Conservation (phyloP, 2,797 vertebrate species). For the Caiman crocodilus region DNA sequence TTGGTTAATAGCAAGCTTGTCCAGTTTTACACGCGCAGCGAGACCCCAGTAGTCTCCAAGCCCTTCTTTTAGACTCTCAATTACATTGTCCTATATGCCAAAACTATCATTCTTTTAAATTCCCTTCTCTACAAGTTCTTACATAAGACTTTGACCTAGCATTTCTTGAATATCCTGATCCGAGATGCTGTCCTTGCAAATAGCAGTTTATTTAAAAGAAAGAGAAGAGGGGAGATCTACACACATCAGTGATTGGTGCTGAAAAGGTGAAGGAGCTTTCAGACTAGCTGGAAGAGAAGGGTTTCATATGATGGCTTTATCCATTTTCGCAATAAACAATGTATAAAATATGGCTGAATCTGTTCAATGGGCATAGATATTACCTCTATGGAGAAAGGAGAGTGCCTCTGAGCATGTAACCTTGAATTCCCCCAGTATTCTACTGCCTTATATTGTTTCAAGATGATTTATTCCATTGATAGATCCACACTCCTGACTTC, state of each 20-base stretch:
- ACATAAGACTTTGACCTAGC: not conserved
- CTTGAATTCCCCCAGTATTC: conserved; percentile 31
- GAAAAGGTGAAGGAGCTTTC: not conserved
- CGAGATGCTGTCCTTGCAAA: not conserved
- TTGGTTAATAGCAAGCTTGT: not conserved
- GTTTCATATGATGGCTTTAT: not conserved
- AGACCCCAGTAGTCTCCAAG: not conserved
- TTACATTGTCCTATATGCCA: not conserved
- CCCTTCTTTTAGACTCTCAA: not conserved
- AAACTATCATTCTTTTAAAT: not conserved
- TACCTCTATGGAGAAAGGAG: conserved; percentile 6
- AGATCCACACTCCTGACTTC: not conserved
- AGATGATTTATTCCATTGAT: conserved; percentile 7
- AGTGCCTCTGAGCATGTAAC: conserved; percentile 18
- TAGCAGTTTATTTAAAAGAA: not conserved
- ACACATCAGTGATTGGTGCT: not conserved
- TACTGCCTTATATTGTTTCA: not conserved
- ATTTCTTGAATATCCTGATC: not conserved
- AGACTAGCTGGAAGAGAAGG: not conserved
- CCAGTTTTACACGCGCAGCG: not conserved
- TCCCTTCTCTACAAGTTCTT: not conserved
- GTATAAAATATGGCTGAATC: not conserved
- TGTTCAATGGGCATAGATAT: not conserved
- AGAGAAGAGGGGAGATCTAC: not conserved
- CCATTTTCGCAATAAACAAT: not conserved